phyloP scores from a whole-genome alignment of 1,140 invertebrate genomes.

The Drosophila littoralis region DNA sequence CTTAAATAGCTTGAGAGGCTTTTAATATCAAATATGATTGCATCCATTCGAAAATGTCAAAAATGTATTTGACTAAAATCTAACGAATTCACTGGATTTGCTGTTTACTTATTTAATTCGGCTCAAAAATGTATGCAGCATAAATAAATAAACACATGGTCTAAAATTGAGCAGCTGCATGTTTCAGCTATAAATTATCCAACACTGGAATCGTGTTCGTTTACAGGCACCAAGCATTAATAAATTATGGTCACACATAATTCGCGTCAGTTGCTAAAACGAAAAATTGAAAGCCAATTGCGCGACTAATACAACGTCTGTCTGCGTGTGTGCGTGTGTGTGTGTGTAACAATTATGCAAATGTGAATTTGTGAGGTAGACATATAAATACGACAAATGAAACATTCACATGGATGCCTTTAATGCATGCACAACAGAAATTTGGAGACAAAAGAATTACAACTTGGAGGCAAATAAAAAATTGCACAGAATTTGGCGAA shows the following conservation, averaged over 20 bases:
- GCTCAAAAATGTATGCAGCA: slow-evolving; percentile 3
- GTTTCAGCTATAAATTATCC: slow-evolving; percentile 31
- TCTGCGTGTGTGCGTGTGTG: slow-evolving; percentile 12
- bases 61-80: background rate
- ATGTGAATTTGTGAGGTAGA: slow-evolving; percentile 44
- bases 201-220: background rate
- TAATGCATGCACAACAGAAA: slow-evolving; percentile 35
- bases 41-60: slow-evolving; percentile 9
- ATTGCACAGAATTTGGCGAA: slow-evolving; percentile 38
- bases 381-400: slow-evolving; percentile 68
- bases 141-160: slow-evolving; percentile 18
- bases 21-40: slow-evolving; percentile 18
- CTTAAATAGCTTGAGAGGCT: slow-evolving; percentile 22
- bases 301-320: slow-evolving; percentile 14
- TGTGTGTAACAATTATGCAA: slow-evolving; percentile 67
- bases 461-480: slow-evolving; percentile 35
- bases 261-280: slow-evolving; percentile 32
- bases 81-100: slow-evolving; percentile 2
- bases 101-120: background rate
- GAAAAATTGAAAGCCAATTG: slow-evolving; percentile 39
- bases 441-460: slow-evolving; percentile 40
- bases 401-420: slow-evolving; percentile 49
- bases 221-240: slow-evolving; percentile 15
- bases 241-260: slow-evolving; percentile 35
- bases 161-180: slow-evolving; percentile 21